Conservation (phyloP, 53 echinoderm and acorn worm genomes). For the Paracentrotus lividus region DNA sequence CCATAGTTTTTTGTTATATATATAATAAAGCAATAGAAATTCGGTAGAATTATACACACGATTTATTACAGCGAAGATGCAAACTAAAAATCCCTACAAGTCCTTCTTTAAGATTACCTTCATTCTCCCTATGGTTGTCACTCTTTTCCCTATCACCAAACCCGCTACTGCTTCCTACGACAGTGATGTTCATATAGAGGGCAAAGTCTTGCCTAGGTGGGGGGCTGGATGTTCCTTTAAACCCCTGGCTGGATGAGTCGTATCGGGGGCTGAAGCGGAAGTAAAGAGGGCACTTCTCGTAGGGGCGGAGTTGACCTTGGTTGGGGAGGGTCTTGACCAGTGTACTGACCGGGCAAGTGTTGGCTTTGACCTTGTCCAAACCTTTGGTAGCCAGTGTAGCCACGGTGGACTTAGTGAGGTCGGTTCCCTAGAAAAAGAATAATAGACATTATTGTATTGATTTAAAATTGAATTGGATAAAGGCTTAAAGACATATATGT, state of each 20-base stretch:
- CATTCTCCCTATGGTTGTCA: constrained; percentile 68
- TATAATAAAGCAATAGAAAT: no score
- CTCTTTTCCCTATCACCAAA: constrained; percentile 69
- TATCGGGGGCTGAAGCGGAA: constrained; percentile 99
- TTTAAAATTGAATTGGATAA: no score
- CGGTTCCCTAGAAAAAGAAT: constrained; percentile 80
- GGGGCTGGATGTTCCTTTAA: constrained; percentile 89
- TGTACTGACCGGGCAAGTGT: constrained; percentile 87
- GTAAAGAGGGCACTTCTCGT: constrained; percentile 89
- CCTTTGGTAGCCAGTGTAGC: constrained; percentile 89
- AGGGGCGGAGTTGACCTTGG: constrained; percentile 90
- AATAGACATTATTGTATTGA: neutral
- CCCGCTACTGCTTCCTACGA: constrained; percentile 90
- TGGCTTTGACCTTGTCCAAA: constrained; percentile 76
- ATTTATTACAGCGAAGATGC: no score
- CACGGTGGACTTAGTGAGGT: constrained; percentile 95
- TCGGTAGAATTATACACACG: no score
- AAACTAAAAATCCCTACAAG: no score
- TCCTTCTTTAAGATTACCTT: constrained; percentile 61
- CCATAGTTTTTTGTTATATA: no score
- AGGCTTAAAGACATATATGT: no score
- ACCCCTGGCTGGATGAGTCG: constrained; percentile 87
- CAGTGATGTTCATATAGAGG: constrained; percentile 92
- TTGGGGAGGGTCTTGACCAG: constrained; percentile 90
- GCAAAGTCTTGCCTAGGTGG: constrained; percentile 98